Evolutionary conservation across 2,797 vertebrate species (phyloP).

Genomic region (Paguma larvata): DNA sequence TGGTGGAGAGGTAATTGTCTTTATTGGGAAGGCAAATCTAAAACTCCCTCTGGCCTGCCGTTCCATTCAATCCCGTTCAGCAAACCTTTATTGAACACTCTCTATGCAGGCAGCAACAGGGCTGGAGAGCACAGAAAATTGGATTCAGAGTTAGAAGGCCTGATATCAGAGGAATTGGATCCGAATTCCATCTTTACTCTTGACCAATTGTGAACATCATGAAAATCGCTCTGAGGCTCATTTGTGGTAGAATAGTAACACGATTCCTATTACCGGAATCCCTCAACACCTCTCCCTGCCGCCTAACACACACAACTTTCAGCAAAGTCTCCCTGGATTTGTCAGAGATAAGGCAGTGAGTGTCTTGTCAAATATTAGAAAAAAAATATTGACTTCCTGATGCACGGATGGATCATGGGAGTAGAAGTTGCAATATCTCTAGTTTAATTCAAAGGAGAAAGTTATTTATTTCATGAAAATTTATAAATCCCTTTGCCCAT

Average conservation of each 20-base stretch:
- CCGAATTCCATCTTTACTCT: slow-evolving; percentile 21
- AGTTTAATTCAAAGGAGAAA: background rate
- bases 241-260: background rate
- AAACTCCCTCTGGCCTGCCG: background rate
- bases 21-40: background rate
- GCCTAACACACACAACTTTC: background rate
- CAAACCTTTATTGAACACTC: background rate
- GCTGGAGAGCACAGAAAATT: background rate
- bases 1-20: slow-evolving; percentile 28
- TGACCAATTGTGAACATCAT: background rate
- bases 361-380: background rate
- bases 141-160: background rate
- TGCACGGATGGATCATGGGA: background rate
- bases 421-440: background rate
- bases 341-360: background rate
- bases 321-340: background rate
- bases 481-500: background rate
- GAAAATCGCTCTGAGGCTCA: background rate
- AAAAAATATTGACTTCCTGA: background rate
- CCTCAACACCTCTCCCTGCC: background rate
- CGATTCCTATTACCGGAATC: background rate
- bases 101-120: background rate
- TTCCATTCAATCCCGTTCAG: background rate
- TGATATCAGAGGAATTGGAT: background rate
- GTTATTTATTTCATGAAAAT: background rate